These are phyloP conservation scores for Euthynnus affinis DNA, from an alignment of 2,797 vertebrate species.

Conservation along the genomic window DNA sequence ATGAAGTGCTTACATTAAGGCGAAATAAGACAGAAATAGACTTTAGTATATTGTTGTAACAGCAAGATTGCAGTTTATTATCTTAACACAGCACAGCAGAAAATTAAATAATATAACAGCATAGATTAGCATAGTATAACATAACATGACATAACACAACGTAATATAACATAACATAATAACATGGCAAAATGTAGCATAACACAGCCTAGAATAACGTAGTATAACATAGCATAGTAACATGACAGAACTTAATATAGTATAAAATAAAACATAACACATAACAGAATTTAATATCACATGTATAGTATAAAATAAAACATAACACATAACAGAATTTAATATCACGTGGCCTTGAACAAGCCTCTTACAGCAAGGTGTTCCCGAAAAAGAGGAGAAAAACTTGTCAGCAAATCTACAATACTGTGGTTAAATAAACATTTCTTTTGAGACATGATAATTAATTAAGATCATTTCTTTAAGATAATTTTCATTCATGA, in stretches of 20 bases:
- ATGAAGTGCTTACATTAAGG: slow-evolving; percentile 23
- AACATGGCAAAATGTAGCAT: too few species aligned
- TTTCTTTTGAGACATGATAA: too few species aligned
- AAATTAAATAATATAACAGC: background rate
- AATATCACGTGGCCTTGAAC: background rate
- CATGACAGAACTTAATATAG: too few species aligned
- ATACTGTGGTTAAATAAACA: slow-evolving; percentile 15
- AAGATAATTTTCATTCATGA: slow-evolving; percentile 18
- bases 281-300: too few species aligned
- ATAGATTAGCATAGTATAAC: background rate
- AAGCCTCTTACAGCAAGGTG: background rate
- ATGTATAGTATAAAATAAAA: too few species aligned
- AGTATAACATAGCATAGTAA: too few species aligned
- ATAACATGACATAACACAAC: too few species aligned
- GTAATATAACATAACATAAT: background rate
- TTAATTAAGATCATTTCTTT: too few species aligned
- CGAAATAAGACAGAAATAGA: slow-evolving; percentile 10
- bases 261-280: too few species aligned
- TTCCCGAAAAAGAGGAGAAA: background rate
- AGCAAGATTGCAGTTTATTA: background rate
- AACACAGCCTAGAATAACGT: too few species aligned
- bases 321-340: too few species aligned
- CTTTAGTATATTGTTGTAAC: slow-evolving; percentile 10
- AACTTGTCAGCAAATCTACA: background rate
- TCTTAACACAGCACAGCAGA: background rate